Evolutionary conservation across 2,113 vertebrate genomes (phyloP).

Genomic region (Thomomys bottae): DNA sequence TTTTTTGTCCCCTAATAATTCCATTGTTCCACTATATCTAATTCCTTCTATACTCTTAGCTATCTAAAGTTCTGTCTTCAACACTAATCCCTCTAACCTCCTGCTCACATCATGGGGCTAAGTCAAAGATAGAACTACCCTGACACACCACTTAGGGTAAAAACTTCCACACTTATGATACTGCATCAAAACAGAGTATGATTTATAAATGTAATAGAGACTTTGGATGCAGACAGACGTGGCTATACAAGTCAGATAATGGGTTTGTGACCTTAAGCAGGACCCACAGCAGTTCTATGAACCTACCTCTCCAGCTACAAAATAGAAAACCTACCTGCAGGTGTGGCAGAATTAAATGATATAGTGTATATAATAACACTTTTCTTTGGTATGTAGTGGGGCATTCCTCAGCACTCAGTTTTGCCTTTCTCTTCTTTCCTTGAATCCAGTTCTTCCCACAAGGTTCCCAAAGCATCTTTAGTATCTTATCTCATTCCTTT

Average conservation of each 20-base stretch:
- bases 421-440: background rate
- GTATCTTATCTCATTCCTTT: background rate
- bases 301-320: background rate
- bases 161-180: background rate
- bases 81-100: background rate
- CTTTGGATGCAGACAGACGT: background rate
- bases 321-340: background rate
- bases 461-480: background rate
- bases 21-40: background rate
- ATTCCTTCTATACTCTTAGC: background rate
- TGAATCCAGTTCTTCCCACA: background rate
- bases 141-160: background rate
- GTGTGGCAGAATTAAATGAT: background rate
- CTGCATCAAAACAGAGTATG: background rate
- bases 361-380: fast-evolving
- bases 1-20: fast-evolving
- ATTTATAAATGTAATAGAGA: background rate
- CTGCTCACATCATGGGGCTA: background rate
- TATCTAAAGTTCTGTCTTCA: background rate
- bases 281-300: background rate
- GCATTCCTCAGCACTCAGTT: background rate
- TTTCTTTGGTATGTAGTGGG: background rate
- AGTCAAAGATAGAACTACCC: background rate
- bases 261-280: background rate
- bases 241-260: background rate